Evolutionary conservation across 1,140 invertebrate genomes (phyloP), one percentile per base, ranked within the genome.

Genomic region (Leucophenga varia): DNA sequence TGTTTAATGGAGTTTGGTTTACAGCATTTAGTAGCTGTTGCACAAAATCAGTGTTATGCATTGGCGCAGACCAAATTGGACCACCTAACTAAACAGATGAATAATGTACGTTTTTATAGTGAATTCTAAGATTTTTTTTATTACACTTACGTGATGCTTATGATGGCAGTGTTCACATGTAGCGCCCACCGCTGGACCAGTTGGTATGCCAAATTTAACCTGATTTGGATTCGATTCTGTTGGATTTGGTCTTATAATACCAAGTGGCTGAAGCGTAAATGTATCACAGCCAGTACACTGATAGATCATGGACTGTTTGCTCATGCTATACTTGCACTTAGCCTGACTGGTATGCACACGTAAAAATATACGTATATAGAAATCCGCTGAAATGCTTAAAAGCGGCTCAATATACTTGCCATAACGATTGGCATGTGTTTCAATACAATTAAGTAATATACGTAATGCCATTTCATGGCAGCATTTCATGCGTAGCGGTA

Each of bases 401-500:
- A 99, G 56, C 0, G 97, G 97, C 41, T 86, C 82, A 56, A 97
- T 97, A 65, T 95, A 97, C 35, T 92, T 82, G 14, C 92, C 90
- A 76, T 99, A 96, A 28, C 91, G 80, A 69, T 90, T 95, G 1
- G 97, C 97, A 69, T 95, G 89, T 1, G 84, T 81, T 57, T 97
- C 91, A 55, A 99, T 90, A 54, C 85, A 85, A 65, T 94, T 90
- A 16, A 99, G 78, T 17, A 98, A 78, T 64, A 99, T 98, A 56
- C 97, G 81, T 7, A 99, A 69, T 5, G 91, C 94, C 82, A 97
- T 89, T 84, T 99, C 97, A 80, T 99, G 97, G 68, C 95, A 98
- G 53, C 84, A 84, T 69, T 90, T 93, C 12, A 85, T 86, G 59
- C 86, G 87, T 7, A 98, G 70, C 2, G 95, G 91, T 44, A 97